phyloP scores from a whole-genome alignment of 2,113 vertebrate species.

The Oryzias melastigma region DNA sequence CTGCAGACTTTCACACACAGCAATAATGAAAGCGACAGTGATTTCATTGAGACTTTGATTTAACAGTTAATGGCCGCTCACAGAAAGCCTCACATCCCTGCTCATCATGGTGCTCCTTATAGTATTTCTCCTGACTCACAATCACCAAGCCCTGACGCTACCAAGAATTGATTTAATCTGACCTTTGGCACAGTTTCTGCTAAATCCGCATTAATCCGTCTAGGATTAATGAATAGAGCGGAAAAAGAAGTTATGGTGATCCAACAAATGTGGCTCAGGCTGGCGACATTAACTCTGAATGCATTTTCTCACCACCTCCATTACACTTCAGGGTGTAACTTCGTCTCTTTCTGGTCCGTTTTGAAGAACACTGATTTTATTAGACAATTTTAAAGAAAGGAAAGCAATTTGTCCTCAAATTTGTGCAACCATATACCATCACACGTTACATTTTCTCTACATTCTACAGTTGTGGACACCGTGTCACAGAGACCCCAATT shows the following conservation, averaged over 20 bases:
- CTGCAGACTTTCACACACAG: conserved; percentile 51
- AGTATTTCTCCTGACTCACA: conserved; percentile 39
- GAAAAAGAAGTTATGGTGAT: conserved; percentile 45
- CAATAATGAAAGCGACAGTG: conserved; percentile 64
- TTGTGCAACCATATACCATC: conserved; percentile 26
- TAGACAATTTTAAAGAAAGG: conserved; percentile 15
- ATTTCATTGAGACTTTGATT: conserved; percentile 74
- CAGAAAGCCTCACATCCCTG: conserved; percentile 53
- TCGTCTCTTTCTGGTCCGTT: conserved; percentile 32
- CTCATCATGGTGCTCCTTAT: conserved; percentile 49
- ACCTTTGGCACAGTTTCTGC: conserved; percentile 59
- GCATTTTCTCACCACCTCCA: conserved; percentile 9
- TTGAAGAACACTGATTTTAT: conserved; percentile 41
- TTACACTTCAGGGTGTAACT: conserved; percentile 9
- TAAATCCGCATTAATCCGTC: conserved; percentile 61
- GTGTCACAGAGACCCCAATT: conserved; percentile 36
- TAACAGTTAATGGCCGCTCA: conserved; percentile 71
- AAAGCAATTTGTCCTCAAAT: conserved; percentile 24
- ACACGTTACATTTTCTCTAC: conserved; percentile 22
- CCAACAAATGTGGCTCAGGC: conserved; percentile 26
- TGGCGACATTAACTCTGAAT: conserved; percentile 16
- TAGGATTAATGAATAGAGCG: conserved; percentile 56
- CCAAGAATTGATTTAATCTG: conserved; percentile 70
- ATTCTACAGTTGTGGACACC: conserved; percentile 41
- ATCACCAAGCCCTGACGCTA: conserved; percentile 35